Evolutionary conservation across 1,140 invertebrate genomes (phyloP), one percentile per base, ranked within the genome.

Genomic region (Euura lappo): DNA sequence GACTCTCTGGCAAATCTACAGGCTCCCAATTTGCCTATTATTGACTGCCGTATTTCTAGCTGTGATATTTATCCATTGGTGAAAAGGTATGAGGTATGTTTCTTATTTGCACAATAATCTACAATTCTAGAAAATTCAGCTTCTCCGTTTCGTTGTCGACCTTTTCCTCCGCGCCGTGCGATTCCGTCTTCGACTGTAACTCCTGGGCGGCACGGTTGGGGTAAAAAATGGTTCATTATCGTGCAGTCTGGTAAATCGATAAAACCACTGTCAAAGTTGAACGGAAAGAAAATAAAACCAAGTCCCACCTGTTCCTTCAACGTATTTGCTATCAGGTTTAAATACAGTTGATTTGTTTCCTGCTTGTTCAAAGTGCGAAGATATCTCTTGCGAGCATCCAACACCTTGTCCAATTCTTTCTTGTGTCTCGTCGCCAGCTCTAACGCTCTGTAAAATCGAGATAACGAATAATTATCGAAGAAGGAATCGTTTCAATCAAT

Each of bases 381-480:
- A 84, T 96, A 97, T 74, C 91, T 91, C 79, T 91, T 88, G 70
- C 96, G 89, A 74, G 93, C 90, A n/a, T 92, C 91, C 8, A 97
- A 80, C 6, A 98, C 94, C 64, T 92, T 92, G 70, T 96, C 94
- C 6, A 97, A 82, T 78, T 95, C 91, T 11, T 89, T 91, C 78
- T 94, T 93, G 84, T 96, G 91, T 79, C 96, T 96, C 2, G 94
- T 86, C 0, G 95, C 94, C 60, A 98, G 87, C 78, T 98, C 96
- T 44, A 98, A 85, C 2, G 96, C 96, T 81, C 94, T 94, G 76
- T 75, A 80, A 83, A 1, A 28, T 28, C 0, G 1, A 28, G 28
- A 28, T 28, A 28, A 28, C 28, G 28, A 28, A 28, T 28, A 28
- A 28, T 28, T 28, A 1, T 28, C 28, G 0, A 28, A 28, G 28